Percentiles rank a stretch among this genome's conserved stretches.
These are phyloP conservation scores for Paracanthobrama guichenoti DNA, from an alignment of 2,113 vertebrate genomes.

Conservation along the genomic window DNA sequence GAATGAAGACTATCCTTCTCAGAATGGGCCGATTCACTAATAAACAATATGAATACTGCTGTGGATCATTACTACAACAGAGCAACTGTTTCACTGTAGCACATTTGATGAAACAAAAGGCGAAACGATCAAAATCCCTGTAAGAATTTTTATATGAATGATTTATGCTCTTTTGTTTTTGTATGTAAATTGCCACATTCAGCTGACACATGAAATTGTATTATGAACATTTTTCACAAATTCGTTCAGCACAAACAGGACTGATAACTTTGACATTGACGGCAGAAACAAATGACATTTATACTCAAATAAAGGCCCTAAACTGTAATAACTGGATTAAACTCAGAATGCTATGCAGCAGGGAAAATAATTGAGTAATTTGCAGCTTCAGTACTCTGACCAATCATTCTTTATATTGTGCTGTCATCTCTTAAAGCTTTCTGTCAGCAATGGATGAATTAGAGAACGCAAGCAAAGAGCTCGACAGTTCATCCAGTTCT, in stretches of 20 bases:
- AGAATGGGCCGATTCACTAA: slow-evolving; percentile 46
- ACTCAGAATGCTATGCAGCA: neutral
- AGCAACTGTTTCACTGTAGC: slow-evolving; percentile 62
- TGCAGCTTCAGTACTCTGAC: neutral
- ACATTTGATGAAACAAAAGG: slow-evolving; percentile 61
- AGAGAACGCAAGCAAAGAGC: slow-evolving; percentile 20
- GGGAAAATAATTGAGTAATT: neutral
- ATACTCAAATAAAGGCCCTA: slow-evolving; percentile 10
- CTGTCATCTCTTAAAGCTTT: slow-evolving; percentile 34
- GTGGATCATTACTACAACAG: slow-evolving; percentile 36
- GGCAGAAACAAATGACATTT: slow-evolving; percentile 30
- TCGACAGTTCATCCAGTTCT: neutral
- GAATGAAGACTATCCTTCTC: slow-evolving; percentile 46
- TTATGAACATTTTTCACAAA: neutral
- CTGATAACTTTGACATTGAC: neutral
- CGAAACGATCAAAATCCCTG: slow-evolving; percentile 52
- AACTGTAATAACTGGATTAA: slow-evolving; percentile 3
- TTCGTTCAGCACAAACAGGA: neutral
- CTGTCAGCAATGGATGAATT: neutral
- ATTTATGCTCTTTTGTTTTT: neutral
- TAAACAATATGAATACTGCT: slow-evolving; percentile 40
- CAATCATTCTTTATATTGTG: slow-evolving; percentile 31
- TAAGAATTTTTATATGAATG: neutral
- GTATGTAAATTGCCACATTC: neutral
- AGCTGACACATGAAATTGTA: neutral